Evolutionary conservation across 2,888 invertebrate genomes (phyloP), one percentile per base, ranked within the genome.

Genomic region (Drosophila niveifrons): DNA sequence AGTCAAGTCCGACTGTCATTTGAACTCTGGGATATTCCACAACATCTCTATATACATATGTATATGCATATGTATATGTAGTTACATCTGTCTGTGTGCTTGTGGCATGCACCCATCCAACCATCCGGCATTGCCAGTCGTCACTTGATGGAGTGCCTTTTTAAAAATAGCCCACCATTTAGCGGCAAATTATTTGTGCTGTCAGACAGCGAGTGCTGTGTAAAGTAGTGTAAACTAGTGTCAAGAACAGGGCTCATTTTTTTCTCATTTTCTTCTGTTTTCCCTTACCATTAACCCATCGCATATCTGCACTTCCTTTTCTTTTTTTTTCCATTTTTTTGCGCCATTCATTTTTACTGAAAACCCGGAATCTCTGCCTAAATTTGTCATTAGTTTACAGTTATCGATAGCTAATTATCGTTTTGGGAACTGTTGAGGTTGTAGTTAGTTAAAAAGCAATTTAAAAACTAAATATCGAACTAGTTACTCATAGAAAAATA

Each of bases 121-220:
- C 71, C 72, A 71, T 71, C 76, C 77, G 65, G 76, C 53, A 53
- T 39, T 48, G 48, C 51, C 43, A 31, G 43, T 50, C 75, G 43
- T 50, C 63, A 73, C 48, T 78, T 75, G 78, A 75, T 75, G 73
- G 56, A 75, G 75, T 75, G 74, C 61, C 78, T 69, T 75, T 72
- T 67, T 73, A 78, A 78, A 75, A 75, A 75, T 75, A 75, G 75
- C 75, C 58, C 69, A 74, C 65, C 75, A 78, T 75, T 75, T 75
- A 75, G 75, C 75, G 78, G 75, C 74, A 75, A 75, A 75, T 75
- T 78, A 75, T 75, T 75, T 78, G 13, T 73, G 69, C 78, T 75
- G 75, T 78, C 75, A 64, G 64, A 31, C 74, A 76, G 69, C 75
- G 78, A 77, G 78, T 77, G 78, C 78, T 68, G 48, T 68, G 63